Conservation (phyloP, 92 coral and sea anemone species). For the Epizoanthus stellaris region DNA sequence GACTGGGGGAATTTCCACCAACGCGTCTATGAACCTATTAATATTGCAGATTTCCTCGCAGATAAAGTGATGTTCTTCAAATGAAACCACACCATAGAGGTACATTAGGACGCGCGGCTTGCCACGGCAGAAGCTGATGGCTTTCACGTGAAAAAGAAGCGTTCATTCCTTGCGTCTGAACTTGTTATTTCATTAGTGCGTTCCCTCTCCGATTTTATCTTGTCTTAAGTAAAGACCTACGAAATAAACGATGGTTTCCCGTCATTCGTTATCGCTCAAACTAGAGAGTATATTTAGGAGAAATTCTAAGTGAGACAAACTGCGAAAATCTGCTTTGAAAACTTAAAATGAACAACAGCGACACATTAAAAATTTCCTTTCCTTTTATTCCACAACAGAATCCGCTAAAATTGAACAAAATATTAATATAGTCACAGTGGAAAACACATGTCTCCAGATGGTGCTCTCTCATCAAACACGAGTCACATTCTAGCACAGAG, state of each 20-base stretch:
- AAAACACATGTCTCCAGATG: constrained; percentile 60
- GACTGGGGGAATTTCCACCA: constrained; percentile 45
- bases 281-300: constrained; percentile 54
- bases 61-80: constrained; percentile 24
- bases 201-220: constrained; percentile 17
- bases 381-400: constrained; percentile 80
- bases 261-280: constrained; percentile 57
- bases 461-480: constrained; percentile 70
- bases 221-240: constrained; percentile 40
- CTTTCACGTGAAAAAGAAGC: constrained; percentile 2
- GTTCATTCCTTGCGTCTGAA: not conserved
- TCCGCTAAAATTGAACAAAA: constrained; percentile 78
- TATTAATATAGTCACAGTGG: constrained; percentile 69
- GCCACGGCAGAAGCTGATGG: constrained; percentile 7
- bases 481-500: constrained; percentile 62
- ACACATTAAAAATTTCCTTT: constrained; percentile 53
- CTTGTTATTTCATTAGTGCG: constrained; percentile 23
- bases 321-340: constrained; percentile 61
- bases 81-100: constrained; percentile 5
- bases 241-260: constrained; percentile 22
- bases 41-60: constrained; percentile 33
- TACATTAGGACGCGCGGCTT: not conserved
- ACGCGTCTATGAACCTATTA: constrained; percentile 38
- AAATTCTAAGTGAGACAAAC: constrained; percentile 41
- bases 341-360: constrained; percentile 89